Evolutionary conservation across 2,113 vertebrate species (phyloP).

Genomic region (Catharus bicknelli): DNA sequence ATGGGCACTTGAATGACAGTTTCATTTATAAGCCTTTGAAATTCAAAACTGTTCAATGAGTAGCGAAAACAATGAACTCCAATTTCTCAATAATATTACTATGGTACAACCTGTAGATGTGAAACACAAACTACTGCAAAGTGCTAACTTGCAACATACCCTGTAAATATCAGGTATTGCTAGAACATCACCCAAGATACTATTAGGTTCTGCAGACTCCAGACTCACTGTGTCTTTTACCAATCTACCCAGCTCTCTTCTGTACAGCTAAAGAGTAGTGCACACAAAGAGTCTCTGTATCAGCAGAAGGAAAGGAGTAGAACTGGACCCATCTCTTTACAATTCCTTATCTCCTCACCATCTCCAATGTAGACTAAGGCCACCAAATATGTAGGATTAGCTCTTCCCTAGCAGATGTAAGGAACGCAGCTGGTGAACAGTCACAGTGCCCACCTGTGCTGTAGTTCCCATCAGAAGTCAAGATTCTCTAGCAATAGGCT

Average conservation of each 20-base stretch:
- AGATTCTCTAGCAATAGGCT: not conserved
- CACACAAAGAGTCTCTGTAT: not conserved
- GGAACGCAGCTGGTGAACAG: not conserved
- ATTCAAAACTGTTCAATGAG: not conserved
- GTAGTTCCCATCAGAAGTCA: not conserved
- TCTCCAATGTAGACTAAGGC: not conserved
- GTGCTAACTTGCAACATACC: not conserved
- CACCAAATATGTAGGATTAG: not conserved
- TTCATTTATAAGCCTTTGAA: not conserved
- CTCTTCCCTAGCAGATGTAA: not conserved
- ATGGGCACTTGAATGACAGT: not conserved
- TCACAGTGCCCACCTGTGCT: not conserved
- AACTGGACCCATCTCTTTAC: not conserved
- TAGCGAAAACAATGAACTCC: not conserved
- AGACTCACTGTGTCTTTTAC: not conserved
- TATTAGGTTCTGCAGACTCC: not conserved
- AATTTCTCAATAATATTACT: not conserved
- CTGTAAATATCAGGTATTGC: not conserved
- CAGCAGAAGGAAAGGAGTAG: not conserved
- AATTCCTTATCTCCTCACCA: not conserved
- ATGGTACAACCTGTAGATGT: not conserved
- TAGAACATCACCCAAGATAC: not conserved
- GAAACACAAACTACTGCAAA: not conserved
- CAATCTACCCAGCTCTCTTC: not conserved
- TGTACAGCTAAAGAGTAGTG: not conserved